A percentile compares a stretch with the other conserved stretches of the same genome.
Evolutionary conservation across 2,888 invertebrate species (phyloP).

Genomic region (Aleiodes alternator): DNA sequence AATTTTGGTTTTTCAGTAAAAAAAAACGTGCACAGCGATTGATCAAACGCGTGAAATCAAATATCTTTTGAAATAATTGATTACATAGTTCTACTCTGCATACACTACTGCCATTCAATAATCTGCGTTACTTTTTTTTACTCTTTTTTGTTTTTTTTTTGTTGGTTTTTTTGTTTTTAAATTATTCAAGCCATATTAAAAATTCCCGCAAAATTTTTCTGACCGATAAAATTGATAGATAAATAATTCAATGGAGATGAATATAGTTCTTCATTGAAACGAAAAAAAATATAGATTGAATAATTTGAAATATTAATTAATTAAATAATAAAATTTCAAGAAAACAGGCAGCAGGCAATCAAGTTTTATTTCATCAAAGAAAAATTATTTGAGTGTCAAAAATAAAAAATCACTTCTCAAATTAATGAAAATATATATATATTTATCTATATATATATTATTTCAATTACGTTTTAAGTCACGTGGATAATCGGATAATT

Average conservation of each 20-base stretch:
- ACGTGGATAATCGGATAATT: constrained; percentile 42
- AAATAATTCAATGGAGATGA: not conserved
- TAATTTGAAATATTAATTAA: constrained; percentile 34
- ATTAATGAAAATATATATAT: constrained; percentile 44
- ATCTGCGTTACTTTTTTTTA: constrained; percentile 39
- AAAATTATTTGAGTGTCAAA: constrained; percentile 59
- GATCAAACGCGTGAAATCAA: constrained; percentile 32
- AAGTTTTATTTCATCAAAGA: constrained; percentile 58
- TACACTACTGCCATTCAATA: constrained; percentile 50
- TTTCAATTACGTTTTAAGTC: not conserved
- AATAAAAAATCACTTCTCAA: no score
- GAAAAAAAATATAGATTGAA: not conserved
- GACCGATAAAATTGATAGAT: constrained; percentile 15
- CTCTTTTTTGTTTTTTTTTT: constrained; percentile 10
- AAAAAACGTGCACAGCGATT: constrained; percentile 32
- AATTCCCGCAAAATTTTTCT: not conserved
- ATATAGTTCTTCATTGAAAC: not conserved
- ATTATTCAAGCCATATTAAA: constrained; percentile 30
- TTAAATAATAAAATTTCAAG: constrained; percentile 45
- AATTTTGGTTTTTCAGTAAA: constrained; percentile 8
- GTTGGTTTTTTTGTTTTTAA: not conserved
- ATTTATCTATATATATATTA: constrained; percentile 50
- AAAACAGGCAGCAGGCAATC: constrained; percentile 73
- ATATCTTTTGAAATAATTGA: constrained; percentile 36
- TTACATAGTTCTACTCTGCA: constrained; percentile 45